Percentiles rank a stretch among this genome's conserved stretches.
phyloP scores from a whole-genome alignment of 2,113 vertebrate genomes.

The Ophthalmolycus amberensis region DNA sequence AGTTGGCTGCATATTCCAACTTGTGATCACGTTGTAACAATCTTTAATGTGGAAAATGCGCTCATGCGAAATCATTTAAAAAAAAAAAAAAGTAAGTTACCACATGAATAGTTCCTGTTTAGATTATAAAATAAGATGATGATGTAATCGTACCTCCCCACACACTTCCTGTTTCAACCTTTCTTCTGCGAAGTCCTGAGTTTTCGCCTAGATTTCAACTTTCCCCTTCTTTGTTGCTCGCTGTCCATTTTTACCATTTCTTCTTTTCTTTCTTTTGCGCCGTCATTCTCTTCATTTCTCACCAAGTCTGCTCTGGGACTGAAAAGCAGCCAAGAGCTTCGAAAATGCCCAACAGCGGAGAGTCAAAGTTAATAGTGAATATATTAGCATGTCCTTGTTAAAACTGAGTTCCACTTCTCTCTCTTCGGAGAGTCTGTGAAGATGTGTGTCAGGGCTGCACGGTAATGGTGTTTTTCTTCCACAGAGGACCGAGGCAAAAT shows the following conservation, averaged over 20 bases:
- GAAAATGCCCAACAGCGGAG: conserved; percentile 25
- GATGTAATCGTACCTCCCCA: too few species aligned
- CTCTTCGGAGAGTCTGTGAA: not conserved
- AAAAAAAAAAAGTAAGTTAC: not conserved
- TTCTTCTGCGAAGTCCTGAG: not conserved
- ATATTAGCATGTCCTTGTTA: conserved; percentile 55
- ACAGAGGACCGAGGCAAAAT: not conserved
- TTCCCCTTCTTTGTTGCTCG: not conserved
- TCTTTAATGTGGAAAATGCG: not conserved
- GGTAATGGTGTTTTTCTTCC: not conserved
- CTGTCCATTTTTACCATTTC: not conserved
- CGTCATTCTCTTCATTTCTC: conserved; percentile 21
- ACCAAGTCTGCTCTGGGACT: conserved; percentile 21
- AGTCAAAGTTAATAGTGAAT: conserved; percentile 46
- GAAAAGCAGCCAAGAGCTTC: conserved; percentile 30
- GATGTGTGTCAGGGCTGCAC: not conserved
- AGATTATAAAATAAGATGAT: not conserved
- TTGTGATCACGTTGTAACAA: too few species aligned
- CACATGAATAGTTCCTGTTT: not conserved
- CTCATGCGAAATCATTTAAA: too few species aligned
- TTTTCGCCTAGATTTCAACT: not conserved
- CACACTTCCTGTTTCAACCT: too few species aligned
- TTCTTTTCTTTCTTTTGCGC: not conserved
- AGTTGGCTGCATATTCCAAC: too few species aligned
- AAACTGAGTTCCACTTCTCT: not conserved